A percentile compares a stretch with the other conserved stretches of the same genome.
These are phyloP conservation scores for Cartodere bifasciata DNA, from an alignment of 2,888 invertebrate genomes.

Conservation along the genomic window DNA sequence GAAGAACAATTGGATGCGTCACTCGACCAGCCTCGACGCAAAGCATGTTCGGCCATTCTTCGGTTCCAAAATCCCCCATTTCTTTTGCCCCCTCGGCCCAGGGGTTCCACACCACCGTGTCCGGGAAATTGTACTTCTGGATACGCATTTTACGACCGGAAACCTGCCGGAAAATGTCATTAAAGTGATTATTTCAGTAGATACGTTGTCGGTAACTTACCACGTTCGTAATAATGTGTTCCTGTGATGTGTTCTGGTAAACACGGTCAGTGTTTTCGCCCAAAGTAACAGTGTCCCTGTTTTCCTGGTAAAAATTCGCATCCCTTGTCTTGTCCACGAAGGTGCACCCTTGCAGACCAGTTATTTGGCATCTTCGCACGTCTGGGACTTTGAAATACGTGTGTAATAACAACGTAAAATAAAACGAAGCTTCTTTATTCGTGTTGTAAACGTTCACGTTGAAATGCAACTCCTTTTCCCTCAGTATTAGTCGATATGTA, in stretches of 20 bases:
- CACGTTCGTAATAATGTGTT: slow-evolving; percentile 86
- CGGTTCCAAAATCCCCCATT: slow-evolving; percentile 91
- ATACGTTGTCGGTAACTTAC: no score
- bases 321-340: slow-evolving; percentile 72
- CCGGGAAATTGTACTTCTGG: slow-evolving; percentile 89
- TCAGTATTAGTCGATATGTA: slow-evolving; percentile 81
- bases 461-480: slow-evolving; percentile 85
- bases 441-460: slow-evolving; percentile 90
- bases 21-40: slow-evolving; percentile 93
- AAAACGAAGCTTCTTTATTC: slow-evolving; percentile 80
- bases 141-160: slow-evolving; percentile 85
- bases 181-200: no score
- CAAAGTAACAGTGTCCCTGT: slow-evolving; percentile 79
- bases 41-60: slow-evolving; percentile 92
- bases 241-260: slow-evolving; percentile 86
- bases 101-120: slow-evolving; percentile 96
- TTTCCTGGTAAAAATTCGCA: slow-evolving; percentile 77
- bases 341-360: slow-evolving; percentile 75
- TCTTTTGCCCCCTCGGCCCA: slow-evolving; percentile 89
- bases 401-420: slow-evolving; percentile 85
- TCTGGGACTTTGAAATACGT: slow-evolving; percentile 95
- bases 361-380: slow-evolving; percentile 81
- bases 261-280: slow-evolving; percentile 88
- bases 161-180: no score
- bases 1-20: slow-evolving; percentile 71